These are phyloP conservation scores for Cataglyphis livida DNA, from an alignment of 2,888 invertebrate genomes.

Conservation along the genomic window DNA sequence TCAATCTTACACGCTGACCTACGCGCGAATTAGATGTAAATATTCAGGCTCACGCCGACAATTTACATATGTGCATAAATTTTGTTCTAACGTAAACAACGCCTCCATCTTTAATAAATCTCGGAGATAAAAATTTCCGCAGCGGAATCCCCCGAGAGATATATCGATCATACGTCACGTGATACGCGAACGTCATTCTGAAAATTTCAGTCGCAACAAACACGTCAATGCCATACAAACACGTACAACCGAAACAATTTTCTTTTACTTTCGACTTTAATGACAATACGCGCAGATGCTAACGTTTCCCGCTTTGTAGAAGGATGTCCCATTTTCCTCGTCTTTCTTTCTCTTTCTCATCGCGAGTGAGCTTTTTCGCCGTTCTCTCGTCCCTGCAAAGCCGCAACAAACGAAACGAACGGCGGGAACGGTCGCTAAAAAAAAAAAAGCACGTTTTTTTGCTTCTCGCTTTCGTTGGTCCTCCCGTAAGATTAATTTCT, in stretches of 20 bases:
- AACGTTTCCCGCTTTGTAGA: slow-evolving; percentile 47
- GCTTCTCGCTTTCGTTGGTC: slow-evolving; percentile 8
- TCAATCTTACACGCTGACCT: slow-evolving; percentile 27
- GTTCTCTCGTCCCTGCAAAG: slow-evolving; percentile 6
- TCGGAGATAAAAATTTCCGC: slow-evolving; percentile 4
- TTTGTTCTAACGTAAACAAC: background rate
- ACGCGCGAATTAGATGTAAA: slow-evolving; percentile 41
- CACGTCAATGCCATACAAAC: background rate
- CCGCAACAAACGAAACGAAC: slow-evolving; percentile 37
- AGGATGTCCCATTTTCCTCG: slow-evolving; percentile 60
- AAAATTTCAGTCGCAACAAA: slow-evolving; percentile 3
- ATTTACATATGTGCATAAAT: background rate
- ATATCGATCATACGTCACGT: slow-evolving; percentile 5
- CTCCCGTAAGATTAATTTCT: slow-evolving; percentile 10
- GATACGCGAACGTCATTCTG: slow-evolving; percentile 4
- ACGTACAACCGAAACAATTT: background rate
- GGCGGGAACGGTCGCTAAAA: background rate
- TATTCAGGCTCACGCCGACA: background rate
- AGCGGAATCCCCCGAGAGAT: background rate
- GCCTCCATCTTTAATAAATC: background rate
- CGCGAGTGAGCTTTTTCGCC: slow-evolving; percentile 54
- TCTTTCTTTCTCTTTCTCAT: slow-evolving; percentile 28
- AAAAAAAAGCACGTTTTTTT: slow-evolving; percentile 11
- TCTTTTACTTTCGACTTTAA: slow-evolving; percentile 38
- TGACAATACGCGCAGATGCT: slow-evolving; percentile 28